Percentiles rank a stretch among this genome's conserved stretches.
These are phyloP conservation scores for Zootoca vivipara DNA, from an alignment of 2,113 vertebrate genomes.

Conservation along the genomic window DNA sequence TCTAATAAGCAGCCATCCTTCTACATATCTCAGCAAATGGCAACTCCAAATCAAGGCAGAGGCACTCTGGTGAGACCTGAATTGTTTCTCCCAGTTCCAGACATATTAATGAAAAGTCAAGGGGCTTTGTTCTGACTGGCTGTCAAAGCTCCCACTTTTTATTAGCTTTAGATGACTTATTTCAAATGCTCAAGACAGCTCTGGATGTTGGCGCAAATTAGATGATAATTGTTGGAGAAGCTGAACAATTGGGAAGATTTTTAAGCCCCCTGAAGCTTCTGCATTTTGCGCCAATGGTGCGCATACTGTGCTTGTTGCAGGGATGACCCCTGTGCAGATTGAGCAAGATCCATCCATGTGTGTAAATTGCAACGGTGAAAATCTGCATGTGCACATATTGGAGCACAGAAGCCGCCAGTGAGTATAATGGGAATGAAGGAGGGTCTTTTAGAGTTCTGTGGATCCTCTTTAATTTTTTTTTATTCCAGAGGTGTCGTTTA, in stretches of 20 bases:
- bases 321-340: background rate
- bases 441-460: background rate
- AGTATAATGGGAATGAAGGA: background rate
- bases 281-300: background rate
- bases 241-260: conserved; percentile 50
- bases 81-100: conserved; percentile 35
- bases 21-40: conserved; percentile 15
- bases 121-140: conserved; percentile 49
- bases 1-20: background rate
- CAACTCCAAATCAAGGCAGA: conserved; percentile 56
- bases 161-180: conserved; percentile 70
- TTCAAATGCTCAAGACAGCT: conserved; percentile 69
- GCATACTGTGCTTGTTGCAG: background rate
- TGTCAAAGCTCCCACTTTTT: conserved; percentile 66
- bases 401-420: background rate
- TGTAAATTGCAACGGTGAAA: background rate
- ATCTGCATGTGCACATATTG: background rate
- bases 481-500: background rate
- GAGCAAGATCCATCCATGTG: background rate
- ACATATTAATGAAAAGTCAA: conserved; percentile 40
- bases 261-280: background rate
- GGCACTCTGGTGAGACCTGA: conserved; percentile 26
- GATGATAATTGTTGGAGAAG: conserved; percentile 60
- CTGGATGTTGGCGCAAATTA: conserved; percentile 66
- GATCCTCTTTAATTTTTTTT: background rate